Conservation (phyloP, 2,797 vertebrate genomes). For the Nasua narica region DNA sequence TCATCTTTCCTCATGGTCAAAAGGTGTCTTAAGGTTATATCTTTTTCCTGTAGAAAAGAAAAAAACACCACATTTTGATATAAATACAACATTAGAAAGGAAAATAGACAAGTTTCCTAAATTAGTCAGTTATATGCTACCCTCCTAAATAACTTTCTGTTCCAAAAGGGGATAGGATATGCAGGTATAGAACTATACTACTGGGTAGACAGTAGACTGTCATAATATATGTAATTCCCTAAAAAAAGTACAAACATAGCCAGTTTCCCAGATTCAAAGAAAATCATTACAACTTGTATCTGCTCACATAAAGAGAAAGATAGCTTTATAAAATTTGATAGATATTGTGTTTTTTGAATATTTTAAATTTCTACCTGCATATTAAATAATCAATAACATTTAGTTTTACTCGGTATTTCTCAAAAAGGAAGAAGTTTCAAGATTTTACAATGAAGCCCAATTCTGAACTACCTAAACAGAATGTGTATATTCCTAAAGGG, state of each 20-base stretch:
- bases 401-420: constrained; percentile 33
- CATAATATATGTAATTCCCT: not conserved
- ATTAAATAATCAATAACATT: constrained; percentile 5
- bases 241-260: not conserved
- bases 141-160: not conserved
- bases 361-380: constrained; percentile 2
- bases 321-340: not conserved
- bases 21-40: constrained; percentile 90
- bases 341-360: not conserved
- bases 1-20: constrained; percentile 91
- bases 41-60: constrained; percentile 86
- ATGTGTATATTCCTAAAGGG: not conserved
- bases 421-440: not conserved
- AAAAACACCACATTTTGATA: not conserved
- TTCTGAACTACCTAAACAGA: constrained; percentile 2
- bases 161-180: not conserved
- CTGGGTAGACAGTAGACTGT: not conserved
- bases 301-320: not conserved
- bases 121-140: not conserved
- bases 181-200: not conserved
- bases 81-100: constrained; percentile 44
- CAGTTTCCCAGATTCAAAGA: constrained; percentile 35
- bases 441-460: not conserved
- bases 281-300: not conserved
- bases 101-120: not conserved